These are phyloP conservation scores for Phenganax subtilis DNA, from an alignment of 92 coral and sea anemone species.

Conservation along the genomic window DNA sequence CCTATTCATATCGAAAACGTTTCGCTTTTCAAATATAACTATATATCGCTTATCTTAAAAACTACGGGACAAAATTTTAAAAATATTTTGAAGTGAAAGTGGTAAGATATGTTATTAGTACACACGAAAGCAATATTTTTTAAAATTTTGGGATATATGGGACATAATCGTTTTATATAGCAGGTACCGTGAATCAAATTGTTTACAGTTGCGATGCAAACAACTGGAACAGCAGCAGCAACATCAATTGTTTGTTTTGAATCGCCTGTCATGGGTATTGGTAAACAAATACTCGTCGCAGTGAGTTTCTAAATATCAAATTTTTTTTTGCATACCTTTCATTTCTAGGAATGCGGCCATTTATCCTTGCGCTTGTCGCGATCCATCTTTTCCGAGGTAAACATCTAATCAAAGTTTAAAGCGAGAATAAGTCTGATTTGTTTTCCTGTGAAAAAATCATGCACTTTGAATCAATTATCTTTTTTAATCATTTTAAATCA, in stretches of 20 bases:
- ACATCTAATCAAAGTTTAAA: not conserved
- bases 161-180: not conserved
- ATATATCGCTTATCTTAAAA: too few relatives aligned
- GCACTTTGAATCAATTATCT: too few relatives aligned
- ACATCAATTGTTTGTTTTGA: too few relatives aligned
- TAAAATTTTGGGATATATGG: not conserved
- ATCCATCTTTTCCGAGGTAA: constrained; percentile 9
- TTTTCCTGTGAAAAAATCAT: too few relatives aligned
- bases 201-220: not conserved
- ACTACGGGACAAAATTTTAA: too few relatives aligned
- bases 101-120: not conserved
- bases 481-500: too few relatives aligned
- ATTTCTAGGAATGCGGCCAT: constrained; percentile 7
- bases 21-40: not conserved
- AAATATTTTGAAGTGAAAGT: too few relatives aligned
- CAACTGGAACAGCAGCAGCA: not conserved
- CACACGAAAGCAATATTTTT: not conserved
- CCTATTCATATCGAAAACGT: not conserved
- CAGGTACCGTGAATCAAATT: constrained; percentile 13
- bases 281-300: not conserved
- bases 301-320: not conserved
- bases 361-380: not conserved
- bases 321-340: not conserved
- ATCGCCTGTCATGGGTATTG: too few relatives aligned
- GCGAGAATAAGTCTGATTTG: not conserved